Evolutionary conservation across 2,797 vertebrate genomes (phyloP), one percentile per base, ranked within the genome.

Genomic region (Acipenser oxyrinchus): DNA sequence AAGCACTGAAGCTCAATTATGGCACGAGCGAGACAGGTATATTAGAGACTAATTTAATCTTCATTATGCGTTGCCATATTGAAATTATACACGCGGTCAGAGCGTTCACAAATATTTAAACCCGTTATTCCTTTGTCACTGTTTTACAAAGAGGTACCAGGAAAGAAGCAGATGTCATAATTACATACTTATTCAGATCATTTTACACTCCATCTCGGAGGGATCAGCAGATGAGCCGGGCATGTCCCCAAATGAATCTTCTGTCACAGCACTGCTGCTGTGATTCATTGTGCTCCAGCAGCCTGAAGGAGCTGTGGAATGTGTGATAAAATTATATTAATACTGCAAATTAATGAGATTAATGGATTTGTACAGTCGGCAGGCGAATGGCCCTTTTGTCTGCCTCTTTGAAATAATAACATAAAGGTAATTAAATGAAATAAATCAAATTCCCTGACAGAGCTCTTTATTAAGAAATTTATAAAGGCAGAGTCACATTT

Each of bases 241-340:
- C 82, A 77, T 80, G 83, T 85, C 81, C 86, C 70, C 81, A 93
- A 94, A 96, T 93, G 90, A 95, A 98, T 95, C 90, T 87, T 82
- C 85, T 85, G 84, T 83, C 88, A 82, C 82, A 69, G 72, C 72
- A 79, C 85, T 90, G 92, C 91, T 87, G 85, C 84, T 83, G 80
- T 90, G 88, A 93, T 92, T 92, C 89, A 94, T 94, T 93, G 92
- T 72, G 71, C 73, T 85, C 91, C 89, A 83, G 81, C 88, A 88
- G 86, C 86, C 89, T 85, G 83, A 85, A 78, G 87, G 87, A 92
- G 91, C 93, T 93, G 93, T 94, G 94, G 93, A 95, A 94, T 91
- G 91, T 92, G 90, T 83, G 94, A 98, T 97, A 97, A 97, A 98
- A 98, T 97, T 90, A 96, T 98, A 98, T 98, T 97, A 97, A 97